Conservation (phyloP, 2,113 vertebrate genomes). For the Lepisosteus oculatus region DNA sequence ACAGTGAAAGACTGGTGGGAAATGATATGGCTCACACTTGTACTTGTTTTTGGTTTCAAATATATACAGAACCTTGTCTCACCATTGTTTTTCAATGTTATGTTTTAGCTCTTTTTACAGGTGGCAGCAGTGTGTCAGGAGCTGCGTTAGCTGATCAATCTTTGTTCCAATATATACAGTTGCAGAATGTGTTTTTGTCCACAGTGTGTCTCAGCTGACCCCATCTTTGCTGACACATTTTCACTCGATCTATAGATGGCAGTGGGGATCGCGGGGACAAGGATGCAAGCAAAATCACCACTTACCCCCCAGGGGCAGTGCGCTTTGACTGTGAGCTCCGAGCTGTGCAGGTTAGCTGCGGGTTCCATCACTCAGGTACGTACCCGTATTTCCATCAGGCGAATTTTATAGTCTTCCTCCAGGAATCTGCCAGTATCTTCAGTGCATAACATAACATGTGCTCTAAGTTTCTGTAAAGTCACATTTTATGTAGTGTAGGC, state of each 20-base stretch:
- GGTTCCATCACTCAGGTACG: constrained; percentile 97
- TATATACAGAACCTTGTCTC: too few species aligned
- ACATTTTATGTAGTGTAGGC: too few species aligned
- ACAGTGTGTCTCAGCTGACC: constrained; percentile 35
- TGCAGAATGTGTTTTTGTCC: constrained; percentile 27
- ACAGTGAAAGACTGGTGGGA: too few species aligned
- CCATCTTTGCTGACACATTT: constrained; percentile 32
- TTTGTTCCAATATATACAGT: neutral
- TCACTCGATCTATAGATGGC: constrained; percentile 73
- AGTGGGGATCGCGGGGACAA: constrained; percentile 96
- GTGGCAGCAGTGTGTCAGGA: neutral
- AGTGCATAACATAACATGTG: too few species aligned
- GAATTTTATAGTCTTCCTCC: too few species aligned
- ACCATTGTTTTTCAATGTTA: neutral
- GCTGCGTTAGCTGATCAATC: neutral
- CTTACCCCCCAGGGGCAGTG: constrained; percentile 90
- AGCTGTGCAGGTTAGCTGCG: constrained; percentile 94
- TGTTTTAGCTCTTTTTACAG: neutral
- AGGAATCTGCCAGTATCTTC: too few species aligned
- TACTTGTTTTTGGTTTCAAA: too few species aligned
- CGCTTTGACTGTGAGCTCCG: constrained; percentile 90
- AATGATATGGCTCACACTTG: too few species aligned
- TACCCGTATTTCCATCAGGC: neutral
- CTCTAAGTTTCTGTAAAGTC: neutral
- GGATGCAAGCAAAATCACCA: constrained; percentile 97